A percentile compares a stretch with the other conserved stretches of the same genome.
These are phyloP conservation scores for Phania funesta DNA, from an alignment of 2,888 invertebrate species.

Conservation along the genomic window DNA sequence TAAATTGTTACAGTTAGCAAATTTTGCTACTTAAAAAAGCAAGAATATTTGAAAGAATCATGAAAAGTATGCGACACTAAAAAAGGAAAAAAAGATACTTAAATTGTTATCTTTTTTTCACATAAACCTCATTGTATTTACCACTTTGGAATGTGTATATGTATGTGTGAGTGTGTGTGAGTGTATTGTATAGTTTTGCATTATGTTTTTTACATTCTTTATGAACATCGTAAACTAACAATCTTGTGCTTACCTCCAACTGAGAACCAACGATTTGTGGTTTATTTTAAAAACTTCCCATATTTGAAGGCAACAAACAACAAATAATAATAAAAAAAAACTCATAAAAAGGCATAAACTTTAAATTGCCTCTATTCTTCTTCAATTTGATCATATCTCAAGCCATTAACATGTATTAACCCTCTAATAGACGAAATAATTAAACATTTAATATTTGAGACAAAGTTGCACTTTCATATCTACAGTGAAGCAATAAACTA, in stretches of 20 bases:
- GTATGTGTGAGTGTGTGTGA: neutral
- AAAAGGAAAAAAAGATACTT: neutral
- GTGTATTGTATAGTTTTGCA: neutral
- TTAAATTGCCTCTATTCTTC: slow-evolving; percentile 33
- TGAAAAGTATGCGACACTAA: slow-evolving; percentile 25
- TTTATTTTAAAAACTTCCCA: slow-evolving; percentile 15
- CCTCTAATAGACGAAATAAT: slow-evolving; percentile 5
- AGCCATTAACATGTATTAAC: slow-evolving; percentile 37
- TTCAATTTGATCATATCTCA: slow-evolving; percentile 41
- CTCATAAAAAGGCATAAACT: slow-evolving; percentile 18
- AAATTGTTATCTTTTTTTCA: too few species aligned
- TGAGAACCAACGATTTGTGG: slow-evolving; percentile 17
- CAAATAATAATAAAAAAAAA: neutral
- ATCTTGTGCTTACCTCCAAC: slow-evolving; percentile 35
- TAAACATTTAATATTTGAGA: neutral
- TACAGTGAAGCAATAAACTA: too few species aligned
- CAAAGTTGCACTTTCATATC: too few species aligned
- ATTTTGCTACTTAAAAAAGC: slow-evolving; percentile 1
- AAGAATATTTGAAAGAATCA: slow-evolving; percentile 10
- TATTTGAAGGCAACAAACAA: neutral
- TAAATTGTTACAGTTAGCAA: slow-evolving; percentile 32
- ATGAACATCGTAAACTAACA: slow-evolving; percentile 19
- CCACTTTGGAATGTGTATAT: too few species aligned
- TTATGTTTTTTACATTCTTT: slow-evolving; percentile 20
- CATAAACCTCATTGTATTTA: too few species aligned